Evolutionary conservation across 1,140 invertebrate genomes (phyloP), one percentile per base, ranked within the genome.

Genomic region (Lasioglossum albipes): DNA sequence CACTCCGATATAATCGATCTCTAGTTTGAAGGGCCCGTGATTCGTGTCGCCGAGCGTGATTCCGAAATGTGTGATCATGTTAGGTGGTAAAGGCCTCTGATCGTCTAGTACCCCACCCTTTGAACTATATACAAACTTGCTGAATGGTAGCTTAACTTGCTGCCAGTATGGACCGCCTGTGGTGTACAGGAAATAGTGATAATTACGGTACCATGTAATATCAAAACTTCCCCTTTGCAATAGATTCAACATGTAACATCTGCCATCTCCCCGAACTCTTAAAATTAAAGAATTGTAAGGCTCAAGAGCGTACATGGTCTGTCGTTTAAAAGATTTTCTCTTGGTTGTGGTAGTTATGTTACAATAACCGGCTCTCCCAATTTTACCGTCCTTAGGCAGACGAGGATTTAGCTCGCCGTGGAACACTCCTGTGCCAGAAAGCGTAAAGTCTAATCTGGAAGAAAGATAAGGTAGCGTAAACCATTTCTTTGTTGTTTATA

Each of bases 161-260:
- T 99, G 98, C 98, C 98, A 99, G 91, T 99, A 99, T 12, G 98
- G 98, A 0, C 98, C 98, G 65, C 98, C 98, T 93, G 97, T 95
- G 0, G 98, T 99, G 90, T 96, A 97, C 0, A 99, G 89, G 0
- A 96, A 94, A 93, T 96, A 99, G 86, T 95, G 94, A 91, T 96
- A 98, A 22, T 96, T 94, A 93, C 99, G 97, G 91, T 97, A 96
- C 96, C 96, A 98, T 18, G 94, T 94, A 13, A 98, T 90, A 91
- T 99, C 98, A 88, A 95, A 97, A 72, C 95, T 94, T 18, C 96
- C 96, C 82, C 95, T 94, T 0, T 94, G 95, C 59, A 94, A 93
- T 68, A 99, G 91, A 92, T 97, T 97, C 27, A 99, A 89, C 81
- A 96, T 90, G 91, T 99, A 99, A 9, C 95, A 95, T 71, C 98